These are phyloP conservation scores for Tapirus terrestris DNA, from an alignment of 2,113 vertebrate genomes.

Conservation along the genomic window DNA sequence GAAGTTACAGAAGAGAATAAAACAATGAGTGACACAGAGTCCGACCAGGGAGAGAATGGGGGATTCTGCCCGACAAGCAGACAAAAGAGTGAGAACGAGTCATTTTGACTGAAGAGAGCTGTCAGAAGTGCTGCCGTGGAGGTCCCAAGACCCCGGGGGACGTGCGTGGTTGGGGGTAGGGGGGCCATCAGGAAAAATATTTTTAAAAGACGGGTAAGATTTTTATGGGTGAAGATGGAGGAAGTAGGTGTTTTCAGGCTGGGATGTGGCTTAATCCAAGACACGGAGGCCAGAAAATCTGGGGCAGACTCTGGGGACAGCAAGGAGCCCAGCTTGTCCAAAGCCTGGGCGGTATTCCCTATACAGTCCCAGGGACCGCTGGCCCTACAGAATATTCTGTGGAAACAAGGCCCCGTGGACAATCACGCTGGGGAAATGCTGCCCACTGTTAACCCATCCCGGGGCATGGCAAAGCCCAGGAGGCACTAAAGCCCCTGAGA, in stretches of 20 bases:
- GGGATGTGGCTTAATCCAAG: neutral
- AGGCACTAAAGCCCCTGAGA: neutral
- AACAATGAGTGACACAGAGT: neutral
- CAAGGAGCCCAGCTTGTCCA: neutral
- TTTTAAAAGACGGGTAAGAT: neutral
- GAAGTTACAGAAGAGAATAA: neutral
- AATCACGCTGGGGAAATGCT: neutral
- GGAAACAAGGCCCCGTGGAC: neutral
- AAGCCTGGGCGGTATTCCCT: neutral
- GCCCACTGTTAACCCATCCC: neutral
- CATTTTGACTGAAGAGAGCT: rapidly evolving
- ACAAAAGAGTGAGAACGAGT: neutral
- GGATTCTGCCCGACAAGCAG: neutral
- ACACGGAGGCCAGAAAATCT: neutral
- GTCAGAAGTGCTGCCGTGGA: rapidly evolving
- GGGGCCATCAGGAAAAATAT: neutral
- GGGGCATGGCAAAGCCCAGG: neutral
- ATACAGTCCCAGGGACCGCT: rapidly evolving
- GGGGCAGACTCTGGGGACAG: neutral
- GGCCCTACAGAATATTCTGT: neutral
- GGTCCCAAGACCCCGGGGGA: neutral
- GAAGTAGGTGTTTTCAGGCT: neutral
- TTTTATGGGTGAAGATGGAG: neutral
- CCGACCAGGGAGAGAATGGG: too few species aligned
- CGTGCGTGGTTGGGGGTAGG: neutral